Conservation (phyloP, 2,113 vertebrate species). For the Ceyx margarethae region DNA sequence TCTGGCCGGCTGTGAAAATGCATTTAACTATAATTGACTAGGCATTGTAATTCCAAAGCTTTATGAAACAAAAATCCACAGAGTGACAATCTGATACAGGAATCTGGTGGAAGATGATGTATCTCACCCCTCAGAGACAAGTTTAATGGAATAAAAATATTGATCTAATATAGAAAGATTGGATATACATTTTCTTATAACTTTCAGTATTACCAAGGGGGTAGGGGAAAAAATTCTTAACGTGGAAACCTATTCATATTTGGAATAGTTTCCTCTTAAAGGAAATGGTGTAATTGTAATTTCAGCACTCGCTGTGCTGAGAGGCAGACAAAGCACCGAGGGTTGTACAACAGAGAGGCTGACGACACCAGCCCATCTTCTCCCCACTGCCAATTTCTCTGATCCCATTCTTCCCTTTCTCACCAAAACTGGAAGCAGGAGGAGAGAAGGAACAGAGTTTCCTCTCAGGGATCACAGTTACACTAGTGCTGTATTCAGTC, state of each 20-base stretch:
- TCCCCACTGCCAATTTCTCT: not conserved
- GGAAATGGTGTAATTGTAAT: conserved; percentile 48
- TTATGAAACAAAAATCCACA: conserved; percentile 56
- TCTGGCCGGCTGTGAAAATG: conserved; percentile 70
- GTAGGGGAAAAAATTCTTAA: conserved; percentile 7
- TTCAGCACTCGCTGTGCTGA: not conserved
- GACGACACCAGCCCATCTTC: not conserved
- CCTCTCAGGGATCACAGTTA: not conserved
- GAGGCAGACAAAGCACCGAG: conserved; percentile 11
- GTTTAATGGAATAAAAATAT: conserved; percentile 67
- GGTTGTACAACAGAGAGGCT: not conserved
- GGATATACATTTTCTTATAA: conserved; percentile 54
- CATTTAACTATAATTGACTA: conserved; percentile 72
- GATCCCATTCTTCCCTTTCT: not conserved
- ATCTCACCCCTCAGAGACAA: conserved; percentile 33
- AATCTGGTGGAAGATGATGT: conserved; percentile 59
- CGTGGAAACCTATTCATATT: conserved; percentile 38
- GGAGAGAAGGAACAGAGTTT: not conserved
- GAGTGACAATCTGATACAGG: conserved; percentile 65
- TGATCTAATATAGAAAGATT: conserved; percentile 66
- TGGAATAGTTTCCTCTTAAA: conserved; percentile 41
- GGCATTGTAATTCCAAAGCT: conserved; percentile 68
- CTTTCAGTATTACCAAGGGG: conserved; percentile 20
- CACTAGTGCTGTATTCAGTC: not conserved
- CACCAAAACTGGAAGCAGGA: not conserved